Conservation (phyloP, 2,797 vertebrate species). For the Gadopsis bispinosus region DNA sequence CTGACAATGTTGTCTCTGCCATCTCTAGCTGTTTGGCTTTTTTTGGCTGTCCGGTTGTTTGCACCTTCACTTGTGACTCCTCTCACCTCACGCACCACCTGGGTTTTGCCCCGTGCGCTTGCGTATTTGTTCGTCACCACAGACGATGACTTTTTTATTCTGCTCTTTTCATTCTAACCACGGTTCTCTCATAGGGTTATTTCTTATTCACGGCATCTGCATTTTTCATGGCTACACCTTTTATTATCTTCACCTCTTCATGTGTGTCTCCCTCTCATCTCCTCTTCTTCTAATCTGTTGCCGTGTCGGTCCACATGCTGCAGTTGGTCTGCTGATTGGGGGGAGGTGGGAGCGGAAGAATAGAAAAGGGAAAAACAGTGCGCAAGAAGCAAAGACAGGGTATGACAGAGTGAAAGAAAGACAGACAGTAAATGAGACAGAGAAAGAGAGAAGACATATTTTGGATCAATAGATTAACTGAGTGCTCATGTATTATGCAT, state of each 20-base stretch:
- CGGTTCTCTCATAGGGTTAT: constrained; percentile 33
- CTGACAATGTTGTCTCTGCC: neutral
- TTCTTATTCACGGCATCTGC: constrained; percentile 47
- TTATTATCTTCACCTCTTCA: constrained; percentile 50
- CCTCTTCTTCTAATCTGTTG: constrained; percentile 35
- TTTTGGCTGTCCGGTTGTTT: neutral
- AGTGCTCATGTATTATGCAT: constrained; percentile 87
- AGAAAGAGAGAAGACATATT: constrained; percentile 79
- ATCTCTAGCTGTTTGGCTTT: neutral
- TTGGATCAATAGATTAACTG: constrained; percentile 89
- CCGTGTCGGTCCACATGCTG: constrained; percentile 21
- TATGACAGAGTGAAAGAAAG: constrained; percentile 65
- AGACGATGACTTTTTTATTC: neutral
- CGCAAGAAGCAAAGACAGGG: constrained; percentile 35
- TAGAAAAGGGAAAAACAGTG: constrained; percentile 5
- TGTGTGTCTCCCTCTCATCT: constrained; percentile 34
- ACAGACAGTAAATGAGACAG: constrained; percentile 76
- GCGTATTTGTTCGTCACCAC: neutral
- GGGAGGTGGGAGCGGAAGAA: neutral
- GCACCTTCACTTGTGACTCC: neutral
- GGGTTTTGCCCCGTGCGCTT: neutral
- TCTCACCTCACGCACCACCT: neutral
- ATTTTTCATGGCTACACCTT: constrained; percentile 58
- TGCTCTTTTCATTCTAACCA: constrained; percentile 36
- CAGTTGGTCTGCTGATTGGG: constrained; percentile 25